phyloP scores from a whole-genome alignment of 2,113 vertebrate genomes.

The Heloderma charlesbogerti region DNA sequence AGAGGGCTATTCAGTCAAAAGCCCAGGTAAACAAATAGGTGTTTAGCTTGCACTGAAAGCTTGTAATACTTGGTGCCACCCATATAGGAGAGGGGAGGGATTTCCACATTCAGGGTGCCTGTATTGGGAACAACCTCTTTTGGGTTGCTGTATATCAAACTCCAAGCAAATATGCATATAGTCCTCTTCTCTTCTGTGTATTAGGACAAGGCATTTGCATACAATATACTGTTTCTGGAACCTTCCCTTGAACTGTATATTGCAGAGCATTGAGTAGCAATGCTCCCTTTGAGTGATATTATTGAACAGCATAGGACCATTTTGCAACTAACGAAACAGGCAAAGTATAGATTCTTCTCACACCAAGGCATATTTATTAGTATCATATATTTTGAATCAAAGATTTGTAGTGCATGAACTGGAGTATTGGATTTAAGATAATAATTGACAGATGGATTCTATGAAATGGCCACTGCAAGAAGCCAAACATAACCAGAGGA shows the following conservation, averaged over 20 bases:
- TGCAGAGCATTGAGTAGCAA: not conserved
- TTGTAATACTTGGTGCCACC: too few relatives aligned
- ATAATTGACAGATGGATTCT: not conserved
- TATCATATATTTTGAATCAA: constrained; percentile 39
- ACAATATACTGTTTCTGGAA: not conserved
- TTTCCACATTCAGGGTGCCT: not conserved
- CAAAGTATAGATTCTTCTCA: constrained; percentile 11
- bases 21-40: too few relatives aligned
- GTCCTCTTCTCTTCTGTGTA: too few relatives aligned
- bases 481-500: not conserved
- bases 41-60: too few relatives aligned
- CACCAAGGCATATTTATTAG: constrained; percentile 3
- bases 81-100: not conserved
- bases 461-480: not conserved
- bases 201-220: too few relatives aligned
- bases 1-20: too few relatives aligned
- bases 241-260: not conserved
- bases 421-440: not conserved
- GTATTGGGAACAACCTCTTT: too few relatives aligned
- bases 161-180: too few relatives aligned
- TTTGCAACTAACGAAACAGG: constrained; percentile 41
- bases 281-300: constrained; percentile 26
- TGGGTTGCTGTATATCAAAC: too few relatives aligned
- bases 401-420: not conserved
- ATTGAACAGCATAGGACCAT: constrained; percentile 19